A percentile compares a stretch with the other conserved stretches of the same genome.
Conservation (phyloP, 2,113 vertebrate genomes). For the Lagopus muta region DNA sequence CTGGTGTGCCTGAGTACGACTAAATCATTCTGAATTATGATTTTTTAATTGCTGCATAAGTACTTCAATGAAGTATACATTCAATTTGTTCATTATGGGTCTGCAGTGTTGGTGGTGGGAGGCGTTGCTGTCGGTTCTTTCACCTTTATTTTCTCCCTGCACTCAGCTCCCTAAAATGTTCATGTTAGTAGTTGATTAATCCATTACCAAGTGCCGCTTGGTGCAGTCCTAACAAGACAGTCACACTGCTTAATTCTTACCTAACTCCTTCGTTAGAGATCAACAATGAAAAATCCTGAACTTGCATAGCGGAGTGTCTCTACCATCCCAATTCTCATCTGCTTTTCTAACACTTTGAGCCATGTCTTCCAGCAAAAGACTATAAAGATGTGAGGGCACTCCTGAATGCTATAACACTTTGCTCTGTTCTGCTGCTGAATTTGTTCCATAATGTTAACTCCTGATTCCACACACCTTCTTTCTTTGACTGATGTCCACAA, state of each 20-base stretch:
- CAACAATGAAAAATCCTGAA: neutral
- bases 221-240: neutral
- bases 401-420: neutral
- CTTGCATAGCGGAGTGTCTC: neutral
- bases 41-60: constrained; percentile 4
- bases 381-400: neutral
- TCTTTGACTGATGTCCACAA: neutral
- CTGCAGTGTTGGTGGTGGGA: fast-evolving
- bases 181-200: neutral
- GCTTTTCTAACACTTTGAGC: neutral
- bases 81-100: neutral
- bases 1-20: neutral
- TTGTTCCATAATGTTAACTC: neutral
- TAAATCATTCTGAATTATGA: neutral
- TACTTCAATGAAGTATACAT: neutral
- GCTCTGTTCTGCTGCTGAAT: neutral
- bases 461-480: neutral
- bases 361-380: neutral
- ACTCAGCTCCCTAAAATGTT: neutral
- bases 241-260: neutral
- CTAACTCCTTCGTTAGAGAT: neutral
- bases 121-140: neutral
- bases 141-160: neutral
- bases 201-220: neutral
- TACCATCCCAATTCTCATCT: neutral